Evolutionary conservation across 2,888 invertebrate species (phyloP).

Genomic region (Phyllotreta striolata): DNA sequence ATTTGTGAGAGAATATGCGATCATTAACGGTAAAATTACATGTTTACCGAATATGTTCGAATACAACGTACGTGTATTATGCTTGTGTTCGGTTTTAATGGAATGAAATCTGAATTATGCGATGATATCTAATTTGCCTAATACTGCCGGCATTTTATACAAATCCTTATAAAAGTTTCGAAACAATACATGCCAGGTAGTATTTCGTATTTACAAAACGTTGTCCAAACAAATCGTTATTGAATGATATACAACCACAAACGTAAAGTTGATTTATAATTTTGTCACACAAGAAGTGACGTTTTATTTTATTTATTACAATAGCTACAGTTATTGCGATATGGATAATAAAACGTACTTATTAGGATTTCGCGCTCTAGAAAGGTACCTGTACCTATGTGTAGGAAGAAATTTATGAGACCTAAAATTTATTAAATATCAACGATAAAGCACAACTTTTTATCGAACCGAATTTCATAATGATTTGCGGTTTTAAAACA

Average conservation of each 20-base stretch:
- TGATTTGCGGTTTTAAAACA: no score
- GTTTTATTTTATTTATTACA: constrained; percentile 15
- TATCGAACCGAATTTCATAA: no score
- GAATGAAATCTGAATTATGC: constrained; percentile 31
- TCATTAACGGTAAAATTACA: constrained; percentile 35
- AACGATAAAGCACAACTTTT: no score
- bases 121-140: constrained; percentile 24
- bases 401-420: no score
- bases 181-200: no score
- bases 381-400: no score
- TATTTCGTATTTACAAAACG: not conserved
- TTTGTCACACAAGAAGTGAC: constrained; percentile 14
- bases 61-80: constrained; percentile 25
- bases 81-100: constrained; percentile 22
- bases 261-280: constrained; percentile 14
- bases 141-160: no score
- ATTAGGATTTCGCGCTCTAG: constrained; percentile 4
- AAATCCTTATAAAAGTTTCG: no score
- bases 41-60: constrained; percentile 35
- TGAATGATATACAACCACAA: constrained; percentile 12
- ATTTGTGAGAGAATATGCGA: constrained; percentile 33
- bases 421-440: no score
- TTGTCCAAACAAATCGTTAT: constrained; percentile 9
- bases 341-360: constrained; percentile 17
- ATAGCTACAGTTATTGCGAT: constrained; percentile 9